phyloP scores from a whole-genome alignment of 53 echinoderm and acorn worm species.

The Echinometra lucunter region DNA sequence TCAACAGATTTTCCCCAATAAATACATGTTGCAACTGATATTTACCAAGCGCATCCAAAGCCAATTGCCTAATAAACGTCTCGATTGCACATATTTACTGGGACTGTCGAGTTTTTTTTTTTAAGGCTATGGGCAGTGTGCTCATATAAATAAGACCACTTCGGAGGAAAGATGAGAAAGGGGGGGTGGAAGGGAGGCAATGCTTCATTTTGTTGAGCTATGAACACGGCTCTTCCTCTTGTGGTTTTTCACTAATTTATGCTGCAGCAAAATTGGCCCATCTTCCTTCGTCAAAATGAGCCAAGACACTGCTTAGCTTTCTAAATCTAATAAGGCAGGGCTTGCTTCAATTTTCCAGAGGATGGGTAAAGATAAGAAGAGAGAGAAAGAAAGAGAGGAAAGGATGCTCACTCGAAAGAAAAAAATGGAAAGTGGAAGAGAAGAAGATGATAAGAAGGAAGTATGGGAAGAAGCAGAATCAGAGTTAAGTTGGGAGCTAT shows the following conservation, averaged over 20 bases:
- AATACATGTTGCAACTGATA: constrained; percentile 65
- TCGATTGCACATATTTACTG: constrained; percentile 58
- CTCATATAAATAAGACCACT: constrained; percentile 25
- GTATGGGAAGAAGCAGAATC: constrained; percentile 27
- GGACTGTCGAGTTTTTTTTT: constrained; percentile 39
- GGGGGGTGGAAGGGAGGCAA: not conserved
- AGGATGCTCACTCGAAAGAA: not conserved
- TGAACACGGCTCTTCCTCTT: constrained; percentile 31
- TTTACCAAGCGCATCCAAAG: constrained; percentile 56
- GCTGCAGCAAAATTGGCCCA: constrained; percentile 67
- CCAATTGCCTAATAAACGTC: constrained; percentile 61
- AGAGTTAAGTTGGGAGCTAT: constrained; percentile 58
- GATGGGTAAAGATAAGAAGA: not conserved
- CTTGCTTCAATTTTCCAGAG: constrained; percentile 68
- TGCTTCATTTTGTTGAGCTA: constrained; percentile 47
- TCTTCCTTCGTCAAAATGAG: constrained; percentile 64
- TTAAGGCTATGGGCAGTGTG: not conserved
- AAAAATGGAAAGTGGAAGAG: constrained; percentile 22
- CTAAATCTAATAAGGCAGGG: constrained; percentile 67
- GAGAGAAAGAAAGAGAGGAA: constrained; percentile 45
- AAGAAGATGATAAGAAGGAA: constrained; percentile 36
- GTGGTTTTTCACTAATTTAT: constrained; percentile 62
- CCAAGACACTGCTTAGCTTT: constrained; percentile 68
- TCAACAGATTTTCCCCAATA: constrained; percentile 64
- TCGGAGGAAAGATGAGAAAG: constrained; percentile 12